These are phyloP conservation scores for Cuculus canorus DNA, from an alignment of 2,797 vertebrate species.

Conservation along the genomic window DNA sequence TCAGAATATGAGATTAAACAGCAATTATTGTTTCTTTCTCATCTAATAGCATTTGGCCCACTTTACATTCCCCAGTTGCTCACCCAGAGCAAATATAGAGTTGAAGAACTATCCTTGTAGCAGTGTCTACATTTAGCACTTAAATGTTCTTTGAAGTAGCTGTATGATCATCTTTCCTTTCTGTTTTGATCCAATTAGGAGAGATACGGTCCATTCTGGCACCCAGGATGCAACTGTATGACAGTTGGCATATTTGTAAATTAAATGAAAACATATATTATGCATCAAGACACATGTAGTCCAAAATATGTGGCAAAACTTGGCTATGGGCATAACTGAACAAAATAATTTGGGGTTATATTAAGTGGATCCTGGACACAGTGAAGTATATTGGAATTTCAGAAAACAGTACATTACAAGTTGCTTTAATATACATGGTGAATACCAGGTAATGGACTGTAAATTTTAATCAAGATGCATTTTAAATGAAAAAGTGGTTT, in stretches of 20 bases:
- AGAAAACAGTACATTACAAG: background rate
- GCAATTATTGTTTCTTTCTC: background rate
- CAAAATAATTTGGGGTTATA: background rate
- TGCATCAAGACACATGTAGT: background rate
- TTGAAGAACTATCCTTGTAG: background rate
- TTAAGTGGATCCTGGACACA: background rate
- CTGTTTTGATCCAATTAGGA: background rate
- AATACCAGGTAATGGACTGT: background rate
- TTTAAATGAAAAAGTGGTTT: background rate
- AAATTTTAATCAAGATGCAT: constrained; percentile 1
- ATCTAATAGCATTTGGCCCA: background rate
- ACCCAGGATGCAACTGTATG: background rate
- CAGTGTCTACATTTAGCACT: background rate
- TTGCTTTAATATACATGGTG: background rate
- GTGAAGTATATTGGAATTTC: background rate
- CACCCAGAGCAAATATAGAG: background rate
- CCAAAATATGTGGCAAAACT: background rate
- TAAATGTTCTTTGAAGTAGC: background rate
- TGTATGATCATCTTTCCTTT: background rate
- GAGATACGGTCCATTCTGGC: background rate
- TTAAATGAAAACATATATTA: background rate
- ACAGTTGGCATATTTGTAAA: background rate
- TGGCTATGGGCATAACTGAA: background rate
- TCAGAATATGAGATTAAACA: background rate
- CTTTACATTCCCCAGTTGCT: background rate